These are phyloP conservation scores for Phthorimaea operculella DNA, from an alignment of 1,140 invertebrate genomes.

Conservation along the genomic window DNA sequence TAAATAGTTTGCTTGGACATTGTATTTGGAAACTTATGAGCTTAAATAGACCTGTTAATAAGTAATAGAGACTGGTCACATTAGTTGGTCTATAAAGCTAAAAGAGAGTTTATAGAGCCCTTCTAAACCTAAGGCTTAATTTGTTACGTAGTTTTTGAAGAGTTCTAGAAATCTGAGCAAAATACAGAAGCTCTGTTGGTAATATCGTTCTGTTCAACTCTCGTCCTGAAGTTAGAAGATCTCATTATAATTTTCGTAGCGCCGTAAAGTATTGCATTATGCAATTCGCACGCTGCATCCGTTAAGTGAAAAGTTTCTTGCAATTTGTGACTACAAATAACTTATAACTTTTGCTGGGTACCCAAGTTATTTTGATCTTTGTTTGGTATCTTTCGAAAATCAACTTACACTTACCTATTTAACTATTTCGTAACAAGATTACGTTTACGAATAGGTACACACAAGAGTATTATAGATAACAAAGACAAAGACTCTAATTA, in stretches of 20 bases:
- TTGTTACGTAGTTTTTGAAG: too few species aligned
- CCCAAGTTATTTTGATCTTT: background rate
- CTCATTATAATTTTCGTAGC: background rate
- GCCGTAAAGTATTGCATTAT: background rate
- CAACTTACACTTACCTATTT: too few species aligned
- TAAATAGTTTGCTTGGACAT: background rate
- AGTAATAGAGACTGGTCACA: too few species aligned
- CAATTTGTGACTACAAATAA: conserved; percentile 16
- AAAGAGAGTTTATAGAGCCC: too few species aligned
- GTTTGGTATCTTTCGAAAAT: background rate
- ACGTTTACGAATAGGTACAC: background rate
- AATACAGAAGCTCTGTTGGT: too few species aligned
- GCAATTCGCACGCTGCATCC: conserved; percentile 11
- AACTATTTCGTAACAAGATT: too few species aligned
- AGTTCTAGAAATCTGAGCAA: too few species aligned
- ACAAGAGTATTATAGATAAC: background rate
- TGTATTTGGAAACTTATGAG: conserved; percentile 1
- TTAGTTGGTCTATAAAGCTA: too few species aligned
- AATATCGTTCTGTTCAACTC: background rate
- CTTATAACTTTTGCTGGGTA: conserved; percentile 14
- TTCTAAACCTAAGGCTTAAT: too few species aligned
- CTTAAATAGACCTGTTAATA: too few species aligned
- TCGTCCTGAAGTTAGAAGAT: background rate
- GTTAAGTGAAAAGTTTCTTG: conserved; percentile 21
- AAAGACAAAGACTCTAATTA: conserved; percentile 3